A percentile compares a stretch with the other conserved stretches of the same genome.
These are phyloP conservation scores for Aethes cnicana DNA, from an alignment of 2,888 invertebrate species.

Conservation along the genomic window DNA sequence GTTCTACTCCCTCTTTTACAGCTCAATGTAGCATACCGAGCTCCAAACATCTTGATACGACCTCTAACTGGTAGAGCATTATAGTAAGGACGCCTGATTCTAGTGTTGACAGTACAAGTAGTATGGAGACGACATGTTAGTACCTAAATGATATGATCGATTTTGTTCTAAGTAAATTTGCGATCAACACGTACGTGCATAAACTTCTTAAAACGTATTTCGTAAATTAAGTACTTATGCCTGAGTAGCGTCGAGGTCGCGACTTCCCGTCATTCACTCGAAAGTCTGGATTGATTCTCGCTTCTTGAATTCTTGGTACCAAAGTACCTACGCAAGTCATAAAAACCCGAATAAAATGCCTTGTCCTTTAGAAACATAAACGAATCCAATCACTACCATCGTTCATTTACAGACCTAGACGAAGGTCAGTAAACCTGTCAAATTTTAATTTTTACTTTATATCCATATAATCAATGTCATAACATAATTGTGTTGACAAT, in stretches of 20 bases:
- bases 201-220: conserved; percentile 23
- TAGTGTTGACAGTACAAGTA: no score
- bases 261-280: conserved; percentile 30
- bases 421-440: conserved; percentile 16
- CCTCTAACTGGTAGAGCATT: no score
- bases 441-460: conserved; percentile 10
- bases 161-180: no score
- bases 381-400: conserved; percentile 9
- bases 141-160: no score
- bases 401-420: neutral
- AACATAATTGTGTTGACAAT: conserved; percentile 39
- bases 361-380: conserved; percentile 12
- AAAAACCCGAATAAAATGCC: neutral
- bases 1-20: no score
- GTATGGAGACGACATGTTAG: no score
- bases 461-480: conserved; percentile 33
- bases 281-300: conserved; percentile 23
- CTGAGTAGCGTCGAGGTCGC: conserved; percentile 25
- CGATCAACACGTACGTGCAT: conserved; percentile 8
- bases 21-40: no score
- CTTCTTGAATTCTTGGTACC: conserved; percentile 17
- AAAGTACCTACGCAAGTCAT: conserved; percentile 6
- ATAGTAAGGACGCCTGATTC: no score
- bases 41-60: no score
- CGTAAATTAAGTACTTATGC: no score